Conservation (phyloP, 1,140 invertebrate species). For the Ceratoteleas bidentatus region DNA sequence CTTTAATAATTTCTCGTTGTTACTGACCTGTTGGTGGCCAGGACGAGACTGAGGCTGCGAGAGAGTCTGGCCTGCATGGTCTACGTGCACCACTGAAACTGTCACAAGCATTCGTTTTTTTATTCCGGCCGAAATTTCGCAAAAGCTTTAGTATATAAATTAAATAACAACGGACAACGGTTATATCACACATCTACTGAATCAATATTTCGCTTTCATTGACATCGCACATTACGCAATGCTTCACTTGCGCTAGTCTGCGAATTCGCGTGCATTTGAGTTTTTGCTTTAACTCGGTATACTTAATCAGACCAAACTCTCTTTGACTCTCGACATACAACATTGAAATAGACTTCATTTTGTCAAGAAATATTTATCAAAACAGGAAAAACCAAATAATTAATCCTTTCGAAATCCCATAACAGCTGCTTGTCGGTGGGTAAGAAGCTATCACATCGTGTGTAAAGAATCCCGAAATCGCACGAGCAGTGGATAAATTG, state of each 20-base stretch:
- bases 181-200: slow-evolving; percentile 41
- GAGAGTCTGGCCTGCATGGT: slow-evolving; percentile 81
- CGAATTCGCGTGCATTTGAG: background rate
- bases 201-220: slow-evolving; percentile 6
- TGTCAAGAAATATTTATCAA: background rate
- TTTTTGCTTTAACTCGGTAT: background rate
- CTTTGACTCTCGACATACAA: slow-evolving; percentile 67
- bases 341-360: slow-evolving; percentile 14
- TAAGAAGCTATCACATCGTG: too few species aligned
- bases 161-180: slow-evolving; percentile 32
- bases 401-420: background rate
- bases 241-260: background rate
- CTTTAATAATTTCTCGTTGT: slow-evolving; percentile 75
- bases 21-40: slow-evolving; percentile 81
- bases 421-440: too few species aligned
- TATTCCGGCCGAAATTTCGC: slow-evolving; percentile 71
- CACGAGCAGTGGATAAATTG: too few species aligned
- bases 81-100: slow-evolving; percentile 81
- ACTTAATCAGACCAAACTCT: slow-evolving; percentile 75
- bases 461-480: too few species aligned
- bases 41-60: slow-evolving; percentile 80
- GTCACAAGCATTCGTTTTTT: slow-evolving; percentile 79
- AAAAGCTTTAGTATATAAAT: slow-evolving; percentile 58
- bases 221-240: background rate
- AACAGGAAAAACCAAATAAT: too few species aligned